These are phyloP conservation scores for Chrysochloris asiatica DNA, from an alignment of 2,113 vertebrate species.

Conservation along the genomic window DNA sequence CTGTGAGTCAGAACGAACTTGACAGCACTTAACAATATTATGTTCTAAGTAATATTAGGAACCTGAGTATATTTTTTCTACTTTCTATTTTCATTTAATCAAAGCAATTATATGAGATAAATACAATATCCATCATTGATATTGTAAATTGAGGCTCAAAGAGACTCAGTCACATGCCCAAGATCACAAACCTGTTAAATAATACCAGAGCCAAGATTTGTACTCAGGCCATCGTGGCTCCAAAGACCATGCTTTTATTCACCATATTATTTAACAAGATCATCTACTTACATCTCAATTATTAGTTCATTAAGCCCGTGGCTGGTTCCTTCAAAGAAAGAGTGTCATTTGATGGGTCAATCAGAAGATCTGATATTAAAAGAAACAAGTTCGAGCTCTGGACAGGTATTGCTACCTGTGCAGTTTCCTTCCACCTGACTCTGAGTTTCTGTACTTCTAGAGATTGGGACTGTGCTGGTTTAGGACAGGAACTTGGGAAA, in stretches of 20 bases:
- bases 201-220: background rate
- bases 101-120: background rate
- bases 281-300: background rate
- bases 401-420: background rate
- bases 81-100: conserved; percentile 7
- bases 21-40: too few species aligned
- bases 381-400: conserved; percentile 2
- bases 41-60: background rate
- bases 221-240: background rate
- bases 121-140: background rate
- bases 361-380: background rate
- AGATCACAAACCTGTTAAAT: background rate
- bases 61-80: background rate
- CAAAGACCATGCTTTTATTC: too few species aligned
- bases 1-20: too few species aligned
- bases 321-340: conserved; percentile 23
- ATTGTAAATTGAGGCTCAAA: background rate
- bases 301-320: background rate
- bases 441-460: background rate
- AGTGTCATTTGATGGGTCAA: background rate
- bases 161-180: background rate
- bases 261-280: background rate
- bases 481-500: background rate
- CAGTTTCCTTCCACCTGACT: background rate
- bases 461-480: background rate